Evolutionary conservation across 2,888 invertebrate species (phyloP).

Genomic region (Sepioteuthis lessoniana): DNA sequence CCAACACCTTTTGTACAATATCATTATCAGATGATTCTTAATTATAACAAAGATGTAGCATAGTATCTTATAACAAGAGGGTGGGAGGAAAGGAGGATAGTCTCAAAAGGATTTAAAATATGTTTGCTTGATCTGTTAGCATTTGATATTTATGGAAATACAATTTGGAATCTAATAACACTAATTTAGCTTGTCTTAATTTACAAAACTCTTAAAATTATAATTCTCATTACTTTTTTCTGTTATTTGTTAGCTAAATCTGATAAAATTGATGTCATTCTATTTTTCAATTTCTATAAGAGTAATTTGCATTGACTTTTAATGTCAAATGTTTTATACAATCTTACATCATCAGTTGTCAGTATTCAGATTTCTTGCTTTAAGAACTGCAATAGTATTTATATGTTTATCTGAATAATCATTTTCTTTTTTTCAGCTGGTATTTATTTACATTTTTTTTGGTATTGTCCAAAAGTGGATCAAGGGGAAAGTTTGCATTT

Average conservation of each 20-base stretch:
- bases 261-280: background rate
- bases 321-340: background rate
- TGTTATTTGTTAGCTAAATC: background rate
- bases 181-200: background rate
- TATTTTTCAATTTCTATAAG: background rate
- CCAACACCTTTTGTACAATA: no score
- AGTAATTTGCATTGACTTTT: background rate
- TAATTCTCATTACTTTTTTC: background rate
- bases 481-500: conserved; percentile 47
- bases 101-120: background rate
- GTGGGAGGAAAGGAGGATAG: background rate
- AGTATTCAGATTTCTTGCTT: background rate
- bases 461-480: conserved; percentile 44
- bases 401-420: background rate
- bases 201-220: background rate
- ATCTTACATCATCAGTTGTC: conserved; percentile 9
- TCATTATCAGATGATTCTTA: background rate
- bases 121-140: background rate
- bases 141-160: background rate
- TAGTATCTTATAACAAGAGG: background rate
- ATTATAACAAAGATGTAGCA: background rate
- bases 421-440: conserved; percentile 41
- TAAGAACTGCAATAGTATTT: background rate
- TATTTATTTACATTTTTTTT: background rate
- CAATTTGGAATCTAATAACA: background rate